Evolutionary conservation across 37 sponge, comb jelly and placozoan genomes (phyloP), one percentile per base, ranked within the genome.

Genomic region (Tethya wilhelma): DNA sequence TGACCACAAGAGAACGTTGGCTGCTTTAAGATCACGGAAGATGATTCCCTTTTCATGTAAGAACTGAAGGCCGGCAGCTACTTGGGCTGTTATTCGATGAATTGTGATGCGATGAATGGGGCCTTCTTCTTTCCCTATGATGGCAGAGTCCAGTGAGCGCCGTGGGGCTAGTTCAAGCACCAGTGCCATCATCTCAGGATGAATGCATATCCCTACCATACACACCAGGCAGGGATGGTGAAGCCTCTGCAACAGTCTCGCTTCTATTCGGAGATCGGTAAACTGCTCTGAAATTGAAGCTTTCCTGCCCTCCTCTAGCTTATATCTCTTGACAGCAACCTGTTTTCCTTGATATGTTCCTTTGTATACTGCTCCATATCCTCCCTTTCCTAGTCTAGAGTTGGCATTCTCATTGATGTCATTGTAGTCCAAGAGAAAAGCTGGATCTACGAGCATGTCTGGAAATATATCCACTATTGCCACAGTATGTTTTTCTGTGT

Each of bases 131-230:
- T 90, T 90, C n/a, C n/a, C n/a, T 36, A 84, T 40, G 1, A 94
- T 64, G 8, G 79, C 71, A 17, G 9, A 59, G 22, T 82, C 66
- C 23, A 95, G 86, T 37, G 93, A 85, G 2, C 90, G 85, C 43
- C 86, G 72, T 32, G 96, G 96, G 17, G 93, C 93, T 38, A 84
- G 75, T 44, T 95, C 96, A 60, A 95, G 56, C n/a, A 95, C 96
- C 11, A 91, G 89, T 11, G 75, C 77, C 73, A 92, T 88, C 37
- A 59, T 46, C 36, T 9, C 9, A 38, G 95, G 95, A 25, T 81
- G 55, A 42, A 94, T 32, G 56, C 69, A 65, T 22, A 94, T 78
- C 5, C 95, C 95, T 17, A 87, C 89, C 71, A 94, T 64, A 34
- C 91, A 79, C 36, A 94, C 88, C 29, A 90, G 74, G 66, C 84